Conservation (phyloP, 1,140 invertebrate genomes). For the Sinonovacula constricta region DNA sequence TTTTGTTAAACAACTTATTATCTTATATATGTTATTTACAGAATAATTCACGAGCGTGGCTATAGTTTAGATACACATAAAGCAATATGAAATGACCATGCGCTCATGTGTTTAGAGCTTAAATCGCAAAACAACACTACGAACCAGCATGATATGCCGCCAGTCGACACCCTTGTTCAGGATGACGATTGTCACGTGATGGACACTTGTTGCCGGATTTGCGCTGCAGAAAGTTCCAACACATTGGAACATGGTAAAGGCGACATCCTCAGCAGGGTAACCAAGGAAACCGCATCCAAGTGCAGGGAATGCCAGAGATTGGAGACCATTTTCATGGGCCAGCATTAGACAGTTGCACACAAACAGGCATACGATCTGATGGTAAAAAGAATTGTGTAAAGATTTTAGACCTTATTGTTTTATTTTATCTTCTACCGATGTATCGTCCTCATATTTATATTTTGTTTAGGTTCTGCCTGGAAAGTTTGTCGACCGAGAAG, state of each 20-base stretch:
- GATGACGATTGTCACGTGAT: slow-evolving; percentile 14
- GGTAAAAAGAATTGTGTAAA: slow-evolving; percentile 12
- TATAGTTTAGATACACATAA: too few relatives aligned
- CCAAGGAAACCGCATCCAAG: slow-evolving; percentile 64
- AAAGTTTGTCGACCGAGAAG: too few relatives aligned
- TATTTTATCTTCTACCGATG: too few relatives aligned
- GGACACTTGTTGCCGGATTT: background rate
- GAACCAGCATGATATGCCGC: slow-evolving; percentile 18
- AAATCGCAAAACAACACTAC: too few relatives aligned
- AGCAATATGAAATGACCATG: too few relatives aligned
- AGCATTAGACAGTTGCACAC: slow-evolving; percentile 42
- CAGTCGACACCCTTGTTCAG: slow-evolving; percentile 21
- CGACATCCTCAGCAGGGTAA: slow-evolving; percentile 57
- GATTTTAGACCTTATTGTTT: too few relatives aligned
- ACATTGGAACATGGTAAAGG: slow-evolving; percentile 48
- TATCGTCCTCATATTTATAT: too few relatives aligned
- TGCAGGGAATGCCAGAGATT: slow-evolving; percentile 62
- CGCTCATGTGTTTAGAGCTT: too few relatives aligned
- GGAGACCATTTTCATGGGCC: slow-evolving; percentile 27
- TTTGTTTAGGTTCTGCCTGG: too few relatives aligned
- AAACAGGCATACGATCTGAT: slow-evolving; percentile 51
- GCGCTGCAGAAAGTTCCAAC: background rate
- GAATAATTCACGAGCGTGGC: too few relatives aligned
- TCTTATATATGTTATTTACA: too few relatives aligned
- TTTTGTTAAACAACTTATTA: too few relatives aligned